Conservation (phyloP, 1,140 invertebrate species). For the Drosophila pectinifera region DNA sequence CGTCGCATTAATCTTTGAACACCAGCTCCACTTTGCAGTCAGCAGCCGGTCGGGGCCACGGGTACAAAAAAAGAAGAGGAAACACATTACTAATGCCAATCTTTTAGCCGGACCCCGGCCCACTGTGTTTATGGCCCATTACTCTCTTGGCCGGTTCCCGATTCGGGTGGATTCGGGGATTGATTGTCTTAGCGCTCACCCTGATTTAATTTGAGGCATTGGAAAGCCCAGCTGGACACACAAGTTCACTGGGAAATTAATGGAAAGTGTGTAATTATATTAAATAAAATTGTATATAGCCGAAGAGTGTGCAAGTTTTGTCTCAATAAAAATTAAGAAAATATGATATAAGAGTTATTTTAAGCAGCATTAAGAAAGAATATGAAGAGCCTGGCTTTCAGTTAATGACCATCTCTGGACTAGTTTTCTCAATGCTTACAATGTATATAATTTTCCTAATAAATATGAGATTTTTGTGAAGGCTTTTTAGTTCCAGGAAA, state of each 20-base stretch:
- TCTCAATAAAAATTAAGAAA: background rate
- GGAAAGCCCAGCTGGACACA: background rate
- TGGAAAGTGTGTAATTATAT: background rate
- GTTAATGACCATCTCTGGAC: too few relatives aligned
- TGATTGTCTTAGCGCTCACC: conserved; percentile 37
- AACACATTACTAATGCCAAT: conserved; percentile 80
- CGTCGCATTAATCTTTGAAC: conserved; percentile 82
- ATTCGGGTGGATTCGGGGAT: conserved; percentile 36
- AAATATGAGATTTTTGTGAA: too few relatives aligned
- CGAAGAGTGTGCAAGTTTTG: background rate
- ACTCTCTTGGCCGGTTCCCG: conserved; percentile 12
- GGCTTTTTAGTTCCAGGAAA: too few relatives aligned
- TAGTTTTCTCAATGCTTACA: too few relatives aligned
- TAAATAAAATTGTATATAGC: background rate
- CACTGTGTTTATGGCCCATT: conserved; percentile 54
- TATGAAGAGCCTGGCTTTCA: too few relatives aligned
- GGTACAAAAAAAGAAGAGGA: conserved; percentile 35
- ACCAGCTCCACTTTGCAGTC: conserved; percentile 57
- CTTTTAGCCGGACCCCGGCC: conserved; percentile 56
- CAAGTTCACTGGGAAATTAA: background rate
- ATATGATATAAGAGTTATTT: too few relatives aligned
- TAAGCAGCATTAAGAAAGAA: too few relatives aligned
- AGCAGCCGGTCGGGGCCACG: conserved; percentile 24
- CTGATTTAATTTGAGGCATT: conserved; percentile 37
- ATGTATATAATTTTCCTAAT: too few relatives aligned